Percentiles rank a stretch among this genome's conserved stretches.
Conservation (phyloP, 2,888 invertebrate species). For the Zhengitettix transpicula region DNA sequence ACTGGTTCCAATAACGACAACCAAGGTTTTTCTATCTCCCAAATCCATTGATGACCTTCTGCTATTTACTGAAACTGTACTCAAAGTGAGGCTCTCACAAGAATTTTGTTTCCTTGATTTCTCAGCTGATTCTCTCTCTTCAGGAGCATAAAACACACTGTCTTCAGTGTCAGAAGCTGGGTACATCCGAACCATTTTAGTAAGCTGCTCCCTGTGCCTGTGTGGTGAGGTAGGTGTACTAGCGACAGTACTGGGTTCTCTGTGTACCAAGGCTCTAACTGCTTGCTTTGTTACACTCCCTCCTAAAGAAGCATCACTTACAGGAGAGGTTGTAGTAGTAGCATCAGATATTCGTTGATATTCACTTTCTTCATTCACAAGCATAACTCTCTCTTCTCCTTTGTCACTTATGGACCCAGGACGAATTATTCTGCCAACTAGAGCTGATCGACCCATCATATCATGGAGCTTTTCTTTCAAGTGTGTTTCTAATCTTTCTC, state of each 20-base stretch:
- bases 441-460: conserved; percentile 21
- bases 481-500: conserved; percentile 23
- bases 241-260: conserved; percentile 14
- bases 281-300: conserved; percentile 10
- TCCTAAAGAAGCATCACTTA: conserved; percentile 1
- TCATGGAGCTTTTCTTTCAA: conserved; percentile 28
- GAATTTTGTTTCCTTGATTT: conserved; percentile 26
- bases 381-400: background rate
- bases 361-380: conserved; percentile 26
- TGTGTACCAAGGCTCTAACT: conserved; percentile 33
- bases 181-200: conserved; percentile 28
- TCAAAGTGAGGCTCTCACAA: conserved; percentile 33
- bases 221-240: conserved; percentile 13
- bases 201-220: conserved; percentile 9
- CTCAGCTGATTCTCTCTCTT: conserved; percentile 18
- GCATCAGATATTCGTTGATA: conserved; percentile 39
- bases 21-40: conserved; percentile 33
- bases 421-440: conserved; percentile 15
- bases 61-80: conserved; percentile 32
- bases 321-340: conserved; percentile 17
- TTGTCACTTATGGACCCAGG: conserved; percentile 2
- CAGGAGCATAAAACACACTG: conserved; percentile 28
- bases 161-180: conserved; percentile 39
- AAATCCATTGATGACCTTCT: conserved; percentile 32
- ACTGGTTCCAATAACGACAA: conserved; percentile 30